These are phyloP conservation scores for Apodemus speciosus DNA, from an alignment of 2,113 vertebrate genomes.

Conservation along the genomic window DNA sequence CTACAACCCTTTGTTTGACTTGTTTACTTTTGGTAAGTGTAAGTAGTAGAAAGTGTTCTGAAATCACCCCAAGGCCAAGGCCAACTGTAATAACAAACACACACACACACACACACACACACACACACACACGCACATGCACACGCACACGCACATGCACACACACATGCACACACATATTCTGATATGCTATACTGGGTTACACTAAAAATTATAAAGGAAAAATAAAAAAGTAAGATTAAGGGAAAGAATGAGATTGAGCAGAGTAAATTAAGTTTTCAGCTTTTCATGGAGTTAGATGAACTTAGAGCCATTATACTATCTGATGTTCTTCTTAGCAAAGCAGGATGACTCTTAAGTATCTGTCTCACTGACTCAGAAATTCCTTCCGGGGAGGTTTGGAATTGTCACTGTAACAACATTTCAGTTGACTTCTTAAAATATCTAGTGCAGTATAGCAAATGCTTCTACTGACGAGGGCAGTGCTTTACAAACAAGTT, in stretches of 20 bases:
- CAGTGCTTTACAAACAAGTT: background rate
- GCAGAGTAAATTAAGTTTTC: slow-evolving; percentile 9
- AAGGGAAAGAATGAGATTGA: background rate
- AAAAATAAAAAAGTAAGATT: slow-evolving; percentile 11
- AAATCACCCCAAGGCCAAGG: background rate
- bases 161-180: background rate
- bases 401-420: background rate
- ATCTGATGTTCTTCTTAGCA: background rate
- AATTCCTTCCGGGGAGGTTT: background rate
- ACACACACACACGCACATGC: background rate
- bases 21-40: slow-evolving; percentile 17
- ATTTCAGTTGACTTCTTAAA: background rate
- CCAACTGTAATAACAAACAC: background rate
- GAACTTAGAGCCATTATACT: background rate
- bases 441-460: background rate
- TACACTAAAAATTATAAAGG: background rate
- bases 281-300: slow-evolving; percentile 4
- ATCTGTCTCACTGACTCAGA: background rate
- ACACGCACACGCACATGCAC: background rate
- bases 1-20: background rate
- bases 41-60: background rate
- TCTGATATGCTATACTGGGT: background rate
- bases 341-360: background rate
- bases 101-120: background rate
- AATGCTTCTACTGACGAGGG: background rate